phyloP scores from a whole-genome alignment of 2,113 vertebrate species.

The Nipponia nippon region DNA sequence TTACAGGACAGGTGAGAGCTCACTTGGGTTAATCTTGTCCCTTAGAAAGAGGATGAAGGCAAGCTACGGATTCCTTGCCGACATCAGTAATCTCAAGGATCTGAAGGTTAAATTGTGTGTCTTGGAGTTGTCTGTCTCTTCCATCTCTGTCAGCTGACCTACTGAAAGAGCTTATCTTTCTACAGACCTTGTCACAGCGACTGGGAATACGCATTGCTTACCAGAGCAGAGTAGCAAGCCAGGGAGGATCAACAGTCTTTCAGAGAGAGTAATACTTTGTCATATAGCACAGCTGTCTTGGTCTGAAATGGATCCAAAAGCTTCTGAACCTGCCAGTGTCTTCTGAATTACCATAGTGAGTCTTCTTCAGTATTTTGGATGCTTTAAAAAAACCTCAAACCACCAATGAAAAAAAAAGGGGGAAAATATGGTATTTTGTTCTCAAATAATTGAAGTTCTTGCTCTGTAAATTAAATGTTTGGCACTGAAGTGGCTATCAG shows the following conservation, averaged over 20 bases:
- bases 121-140: background rate
- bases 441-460: background rate
- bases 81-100: background rate
- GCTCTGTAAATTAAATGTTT: background rate
- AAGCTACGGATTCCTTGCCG: background rate
- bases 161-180: background rate
- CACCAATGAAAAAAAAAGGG: fast-evolving
- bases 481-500: background rate
- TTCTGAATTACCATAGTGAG: background rate
- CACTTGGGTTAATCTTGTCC: background rate
- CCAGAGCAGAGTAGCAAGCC: background rate
- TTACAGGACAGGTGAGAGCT: background rate
- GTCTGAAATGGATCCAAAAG: background rate
- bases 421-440: background rate
- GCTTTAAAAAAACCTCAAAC: background rate
- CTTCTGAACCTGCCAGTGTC: background rate
- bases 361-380: background rate
- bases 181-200: background rate
- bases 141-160: background rate
- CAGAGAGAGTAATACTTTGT: background rate
- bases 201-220: background rate
- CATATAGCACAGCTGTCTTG: background rate
- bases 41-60: background rate
- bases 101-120: background rate
- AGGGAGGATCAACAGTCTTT: background rate